Evolutionary conservation across 2,888 invertebrate genomes (phyloP).

Genomic region (Pimpla rufipes): DNA sequence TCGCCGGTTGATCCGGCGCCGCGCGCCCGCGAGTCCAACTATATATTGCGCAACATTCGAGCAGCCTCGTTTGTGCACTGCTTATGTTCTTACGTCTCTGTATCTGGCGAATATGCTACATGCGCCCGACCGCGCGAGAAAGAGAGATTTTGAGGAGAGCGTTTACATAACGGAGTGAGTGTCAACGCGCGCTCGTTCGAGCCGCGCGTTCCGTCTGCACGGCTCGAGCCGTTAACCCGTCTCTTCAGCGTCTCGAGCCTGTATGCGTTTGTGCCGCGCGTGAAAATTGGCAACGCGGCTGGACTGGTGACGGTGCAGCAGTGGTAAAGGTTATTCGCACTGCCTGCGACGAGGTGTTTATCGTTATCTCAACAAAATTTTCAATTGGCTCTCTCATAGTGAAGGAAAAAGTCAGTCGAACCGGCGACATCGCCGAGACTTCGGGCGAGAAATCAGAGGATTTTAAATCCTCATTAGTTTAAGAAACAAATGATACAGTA

Average conservation of each 20-base stretch:
- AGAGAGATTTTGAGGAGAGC: slow-evolving; percentile 73
- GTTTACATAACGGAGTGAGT: slow-evolving; percentile 78
- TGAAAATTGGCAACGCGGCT: slow-evolving; percentile 37
- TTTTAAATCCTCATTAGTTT: too few species aligned
- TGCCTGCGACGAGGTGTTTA: not conserved
- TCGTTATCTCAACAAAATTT: not conserved
- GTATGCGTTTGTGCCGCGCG: slow-evolving; percentile 18
- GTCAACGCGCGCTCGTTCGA: slow-evolving; percentile 69
- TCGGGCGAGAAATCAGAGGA: too few species aligned
- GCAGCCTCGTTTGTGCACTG: slow-evolving; percentile 30
- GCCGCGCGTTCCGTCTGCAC: slow-evolving; percentile 40
- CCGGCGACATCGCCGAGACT: not conserved
- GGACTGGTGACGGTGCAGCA: slow-evolving; percentile 15
- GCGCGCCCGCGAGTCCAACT: not conserved
- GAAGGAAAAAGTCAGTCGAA: not conserved
- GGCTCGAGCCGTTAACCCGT: slow-evolving; percentile 58
- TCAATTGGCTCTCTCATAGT: not conserved
- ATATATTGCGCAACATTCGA: slow-evolving; percentile 51
- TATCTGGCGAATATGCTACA: not conserved
- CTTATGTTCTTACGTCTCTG: not conserved
- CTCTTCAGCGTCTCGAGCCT: too few species aligned
- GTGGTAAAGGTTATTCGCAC: slow-evolving; percentile 18
- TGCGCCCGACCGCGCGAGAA: slow-evolving; percentile 46
- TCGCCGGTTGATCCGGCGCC: slow-evolving; percentile 4
- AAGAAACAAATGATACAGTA: too few species aligned